These are phyloP conservation scores for Eucidaris tribuloides DNA, from an alignment of 35 echinoderm and acorn worm genomes.

Conservation along the genomic window DNA sequence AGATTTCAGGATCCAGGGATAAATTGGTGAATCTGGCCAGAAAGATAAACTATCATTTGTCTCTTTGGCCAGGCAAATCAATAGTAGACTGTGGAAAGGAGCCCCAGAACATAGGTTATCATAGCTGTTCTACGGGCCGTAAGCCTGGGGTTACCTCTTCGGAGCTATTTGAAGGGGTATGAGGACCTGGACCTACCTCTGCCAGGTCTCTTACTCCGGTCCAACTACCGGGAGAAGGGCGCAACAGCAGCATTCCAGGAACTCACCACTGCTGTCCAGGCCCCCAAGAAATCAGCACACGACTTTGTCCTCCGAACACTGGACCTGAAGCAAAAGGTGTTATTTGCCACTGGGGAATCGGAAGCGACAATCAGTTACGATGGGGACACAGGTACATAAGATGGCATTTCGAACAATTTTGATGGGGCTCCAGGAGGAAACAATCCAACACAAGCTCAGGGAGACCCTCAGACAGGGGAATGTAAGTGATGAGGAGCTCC, in stretches of 20 bases:
- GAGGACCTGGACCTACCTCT: not conserved
- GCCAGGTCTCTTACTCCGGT: not conserved
- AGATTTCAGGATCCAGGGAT: not conserved
- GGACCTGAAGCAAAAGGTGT: conserved; percentile 50
- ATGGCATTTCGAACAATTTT: conserved; percentile 27
- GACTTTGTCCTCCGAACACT: conserved; percentile 20
- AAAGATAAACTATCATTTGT: not conserved
- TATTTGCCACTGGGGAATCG: conserved; percentile 38
- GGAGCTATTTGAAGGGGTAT: conserved; percentile 22
- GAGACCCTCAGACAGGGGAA: not conserved
- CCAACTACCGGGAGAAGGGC: conserved; percentile 35
- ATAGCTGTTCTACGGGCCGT: not conserved
- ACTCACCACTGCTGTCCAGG: not conserved
- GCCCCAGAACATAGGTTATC: not conserved
- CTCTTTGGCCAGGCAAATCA: too few species aligned
- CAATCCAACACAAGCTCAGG: not conserved
- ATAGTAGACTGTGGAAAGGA: not conserved
- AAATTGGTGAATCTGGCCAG: conserved; percentile 28
- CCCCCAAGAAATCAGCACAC: conserved; percentile 22
- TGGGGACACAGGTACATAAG: not conserved
- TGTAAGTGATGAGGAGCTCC: conserved; percentile 9
- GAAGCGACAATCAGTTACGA: not conserved
- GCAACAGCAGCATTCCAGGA: conserved; percentile 18
- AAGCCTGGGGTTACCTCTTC: too few species aligned
- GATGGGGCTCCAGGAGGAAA: conserved; percentile 22